A percentile compares a stretch with the other conserved stretches of the same genome.
These are phyloP conservation scores for Plemyria rubiginata DNA, from an alignment of 2,888 invertebrate genomes.

Conservation along the genomic window DNA sequence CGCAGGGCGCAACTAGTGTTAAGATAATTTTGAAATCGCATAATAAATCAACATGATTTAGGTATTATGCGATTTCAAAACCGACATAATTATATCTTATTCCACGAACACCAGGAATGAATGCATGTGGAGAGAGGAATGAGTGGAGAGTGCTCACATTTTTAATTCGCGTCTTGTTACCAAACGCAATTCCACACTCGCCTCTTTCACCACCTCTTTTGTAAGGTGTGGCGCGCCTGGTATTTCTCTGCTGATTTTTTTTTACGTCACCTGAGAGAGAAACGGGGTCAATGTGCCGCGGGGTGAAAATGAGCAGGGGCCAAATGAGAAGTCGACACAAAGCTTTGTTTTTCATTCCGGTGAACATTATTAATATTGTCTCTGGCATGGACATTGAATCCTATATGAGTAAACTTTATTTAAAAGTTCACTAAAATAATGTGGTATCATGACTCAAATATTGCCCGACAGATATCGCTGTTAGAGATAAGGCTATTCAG, in stretches of 20 bases:
- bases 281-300: constrained; percentile 65
- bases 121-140: no score
- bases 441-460: no score
- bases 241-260: constrained; percentile 63
- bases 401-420: no score
- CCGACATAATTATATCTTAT: constrained; percentile 20
- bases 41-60: constrained; percentile 11
- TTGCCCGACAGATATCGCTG: no score
- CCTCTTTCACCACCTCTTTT: constrained; percentile 55
- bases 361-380: constrained; percentile 17
- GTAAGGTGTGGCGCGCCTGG: constrained; percentile 61
- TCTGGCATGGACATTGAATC: background rate
- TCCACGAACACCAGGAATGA: constrained; percentile 19
- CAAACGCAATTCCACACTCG: constrained; percentile 31
- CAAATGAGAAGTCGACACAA: constrained; percentile 40
- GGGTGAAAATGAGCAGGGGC: constrained; percentile 54
- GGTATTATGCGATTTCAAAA: no score
- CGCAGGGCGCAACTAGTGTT: no score
- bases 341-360: constrained; percentile 23
- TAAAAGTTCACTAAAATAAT: no score
- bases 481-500: no score
- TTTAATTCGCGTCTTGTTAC: constrained; percentile 27
- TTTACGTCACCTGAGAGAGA: constrained; percentile 54
- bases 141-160: constrained; percentile 20
- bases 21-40: no score